Percentiles rank a stretch among this genome's conserved stretches.
Evolutionary conservation across 64 coral and sea anemone genomes (phyloP).

Genomic region (Pocillopora damicornis): DNA sequence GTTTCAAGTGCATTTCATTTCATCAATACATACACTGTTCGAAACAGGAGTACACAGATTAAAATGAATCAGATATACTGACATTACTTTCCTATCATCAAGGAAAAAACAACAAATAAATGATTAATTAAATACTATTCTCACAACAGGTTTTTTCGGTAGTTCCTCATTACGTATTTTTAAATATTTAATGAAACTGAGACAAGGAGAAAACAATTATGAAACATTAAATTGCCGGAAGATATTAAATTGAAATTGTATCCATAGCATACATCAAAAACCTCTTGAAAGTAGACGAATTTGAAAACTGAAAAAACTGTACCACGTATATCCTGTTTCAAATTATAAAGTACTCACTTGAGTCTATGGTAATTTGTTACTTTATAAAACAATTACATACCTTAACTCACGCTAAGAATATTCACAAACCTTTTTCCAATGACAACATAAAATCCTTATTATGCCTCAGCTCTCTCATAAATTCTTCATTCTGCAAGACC

Average conservation of each 20-base stretch:
- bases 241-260: too few relatives aligned
- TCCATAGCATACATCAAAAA: background rate
- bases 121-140: background rate
- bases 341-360: too few relatives aligned
- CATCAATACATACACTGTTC: too few relatives aligned
- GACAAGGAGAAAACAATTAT: background rate
- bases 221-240: too few relatives aligned
- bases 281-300: background rate
- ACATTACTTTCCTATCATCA: background rate
- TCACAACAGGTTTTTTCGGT: background rate
- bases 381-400: background rate
- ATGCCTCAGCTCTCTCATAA: constrained; percentile 71
- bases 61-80: background rate
- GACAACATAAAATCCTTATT: constrained; percentile 85
- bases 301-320: background rate
- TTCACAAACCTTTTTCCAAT: constrained; percentile 65
- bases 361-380: background rate
- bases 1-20: too few relatives aligned
- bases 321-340: background rate
- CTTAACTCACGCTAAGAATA: background rate
- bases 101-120: background rate
- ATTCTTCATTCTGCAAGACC: constrained; percentile 89
- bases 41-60: too few relatives aligned
- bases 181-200: constrained; percentile 27
- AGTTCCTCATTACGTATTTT: background rate